Evolutionary conservation across 2,888 invertebrate genomes (phyloP).

Genomic region (Epirrhoe tristata): DNA sequence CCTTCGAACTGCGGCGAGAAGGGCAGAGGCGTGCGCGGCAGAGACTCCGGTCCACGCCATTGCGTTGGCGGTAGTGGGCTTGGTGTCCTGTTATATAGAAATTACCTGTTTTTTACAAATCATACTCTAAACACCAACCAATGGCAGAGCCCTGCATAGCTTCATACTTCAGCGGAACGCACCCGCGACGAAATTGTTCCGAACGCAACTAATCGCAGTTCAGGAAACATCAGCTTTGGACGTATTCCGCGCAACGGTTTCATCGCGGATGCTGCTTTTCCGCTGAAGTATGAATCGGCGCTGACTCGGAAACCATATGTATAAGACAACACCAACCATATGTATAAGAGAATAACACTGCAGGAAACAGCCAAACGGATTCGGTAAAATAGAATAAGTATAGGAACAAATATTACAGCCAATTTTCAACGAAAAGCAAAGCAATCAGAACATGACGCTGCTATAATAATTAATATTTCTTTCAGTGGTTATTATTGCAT

Average conservation of each 20-base stretch:
- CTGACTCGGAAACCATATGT: too few species aligned
- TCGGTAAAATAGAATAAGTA: neutral
- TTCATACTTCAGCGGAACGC: too few species aligned
- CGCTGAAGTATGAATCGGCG: too few species aligned
- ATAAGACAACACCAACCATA: too few species aligned
- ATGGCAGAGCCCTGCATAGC: neutral
- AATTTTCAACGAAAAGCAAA: neutral
- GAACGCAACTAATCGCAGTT: too few species aligned
- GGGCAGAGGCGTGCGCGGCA: slow-evolving; percentile 79
- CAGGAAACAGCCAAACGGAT: too few species aligned
- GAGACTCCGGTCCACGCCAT: slow-evolving; percentile 84
- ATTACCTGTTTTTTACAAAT: neutral
- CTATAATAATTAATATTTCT: too few species aligned
- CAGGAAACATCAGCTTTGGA: too few species aligned
- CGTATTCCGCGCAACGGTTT: too few species aligned
- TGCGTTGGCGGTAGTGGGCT: slow-evolving; percentile 79
- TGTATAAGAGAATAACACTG: too few species aligned
- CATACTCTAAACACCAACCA: neutral
- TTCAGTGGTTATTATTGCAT: slow-evolving; percentile 30
- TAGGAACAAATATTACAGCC: neutral
- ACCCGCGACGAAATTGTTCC: too few species aligned
- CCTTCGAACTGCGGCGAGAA: slow-evolving; percentile 75
- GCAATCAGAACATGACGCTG: neutral
- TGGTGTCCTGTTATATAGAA: slow-evolving; percentile 65
- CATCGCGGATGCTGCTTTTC: too few species aligned